A percentile compares a stretch with the other conserved stretches of the same genome.
phyloP scores from a whole-genome alignment of 2,888 invertebrate species.

The Cancer borealis region DNA sequence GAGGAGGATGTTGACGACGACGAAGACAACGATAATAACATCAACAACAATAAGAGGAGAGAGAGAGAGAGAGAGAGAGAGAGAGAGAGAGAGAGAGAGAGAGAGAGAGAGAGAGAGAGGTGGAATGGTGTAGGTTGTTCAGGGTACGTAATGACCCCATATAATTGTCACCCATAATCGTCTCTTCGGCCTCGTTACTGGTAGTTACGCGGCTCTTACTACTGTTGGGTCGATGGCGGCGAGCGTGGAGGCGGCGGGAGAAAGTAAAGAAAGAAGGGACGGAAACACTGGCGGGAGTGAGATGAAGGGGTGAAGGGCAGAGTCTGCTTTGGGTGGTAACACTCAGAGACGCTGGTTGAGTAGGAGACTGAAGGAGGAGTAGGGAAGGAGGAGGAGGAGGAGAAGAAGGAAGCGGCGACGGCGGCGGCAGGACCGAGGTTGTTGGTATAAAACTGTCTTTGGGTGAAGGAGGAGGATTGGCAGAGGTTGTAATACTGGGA shows the following conservation, averaged over 20 bases:
- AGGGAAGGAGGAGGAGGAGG: not conserved
- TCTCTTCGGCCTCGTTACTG: not conserved
- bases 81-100: constrained; percentile 5
- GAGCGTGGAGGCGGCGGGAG: not conserved
- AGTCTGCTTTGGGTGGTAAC: not conserved
- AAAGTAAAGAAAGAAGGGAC: not conserved
- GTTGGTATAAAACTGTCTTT: too few species aligned
- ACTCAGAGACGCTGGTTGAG: not conserved
- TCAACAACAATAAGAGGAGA: not conserved
- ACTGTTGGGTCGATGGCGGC: not conserved
- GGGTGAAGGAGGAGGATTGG: too few species aligned
- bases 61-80: constrained; percentile 24
- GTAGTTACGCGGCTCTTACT: constrained; percentile 1
- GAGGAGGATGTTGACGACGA: not conserved
- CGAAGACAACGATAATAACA: too few species aligned
- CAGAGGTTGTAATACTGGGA: too few species aligned
- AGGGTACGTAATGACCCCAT: not conserved
- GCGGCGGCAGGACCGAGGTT: too few species aligned
- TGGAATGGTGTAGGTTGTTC: not conserved
- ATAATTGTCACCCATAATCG: not conserved
- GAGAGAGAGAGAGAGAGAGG: not conserved
- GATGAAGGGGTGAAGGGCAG: not conserved
- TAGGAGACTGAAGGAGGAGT: not conserved
- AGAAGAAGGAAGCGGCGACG: not conserved
- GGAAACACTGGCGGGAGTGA: not conserved